Base-by-base conservation (phyloP, 2,888 invertebrate species). In the Protodeltote pygarga region DNA sequence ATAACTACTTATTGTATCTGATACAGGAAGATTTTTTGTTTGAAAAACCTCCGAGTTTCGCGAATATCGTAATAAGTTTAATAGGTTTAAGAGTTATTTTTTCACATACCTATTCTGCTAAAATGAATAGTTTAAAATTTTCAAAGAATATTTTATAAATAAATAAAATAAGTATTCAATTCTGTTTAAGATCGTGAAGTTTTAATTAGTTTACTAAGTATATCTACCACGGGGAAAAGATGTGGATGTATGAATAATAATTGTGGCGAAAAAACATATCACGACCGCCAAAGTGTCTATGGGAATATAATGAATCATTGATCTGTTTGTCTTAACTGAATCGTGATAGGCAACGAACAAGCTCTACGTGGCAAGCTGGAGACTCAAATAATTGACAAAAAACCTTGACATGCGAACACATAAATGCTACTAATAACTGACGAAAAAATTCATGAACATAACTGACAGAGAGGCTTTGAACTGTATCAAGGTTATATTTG, bases 11-110 rank as follows among this genome's bases (percentile, higher is more conserved):
- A 52, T 68, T 71, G 52, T 59, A 47, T 55, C 49, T 27, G 49
- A 77, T 77, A 49, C 77, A 86, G 85, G 85, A 87, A 88, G 79
- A 76, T 64, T 85, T 85, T 85, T 87, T 87, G 67, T 71, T 64
- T 29, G 21, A 31, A 65, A 75, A 83, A 76, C 84, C 81, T 87
- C 83, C 80, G 69, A 55, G 64, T 65, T 58, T 54, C n/a, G 34
- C 39, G 33, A 64, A 59, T 60, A 54, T 37, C 51, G 45, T 66
- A 66, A 58, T 67, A 45, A 55, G 32, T 35, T 59, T 51, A 63
- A 50, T 63, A 39, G 16, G 52, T 59, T 8, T 32, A 3, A 17
- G 23, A 19, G 15, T 32, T 44, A n/a, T 16, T 35, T 41, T 35
- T 46, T 49, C n/a, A n/a, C n/a, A n/a, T 34, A 10, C 29, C 4